Evolutionary conservation across 2,797 vertebrate genomes (phyloP).

Genomic region (Myoxocephalus aenaeus): DNA sequence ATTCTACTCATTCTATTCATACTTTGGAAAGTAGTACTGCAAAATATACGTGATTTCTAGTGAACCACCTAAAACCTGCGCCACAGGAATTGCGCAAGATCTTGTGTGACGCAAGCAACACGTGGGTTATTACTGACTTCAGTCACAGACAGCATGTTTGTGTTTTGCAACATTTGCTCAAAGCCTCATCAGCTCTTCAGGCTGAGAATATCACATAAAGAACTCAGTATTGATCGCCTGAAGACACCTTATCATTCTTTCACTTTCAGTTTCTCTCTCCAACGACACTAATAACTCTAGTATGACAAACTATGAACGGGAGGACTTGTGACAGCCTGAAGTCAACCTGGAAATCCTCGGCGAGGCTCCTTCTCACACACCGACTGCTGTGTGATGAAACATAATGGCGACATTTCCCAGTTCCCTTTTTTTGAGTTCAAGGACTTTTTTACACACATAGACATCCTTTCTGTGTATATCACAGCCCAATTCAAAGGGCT

Average conservation of each 20-base stretch:
- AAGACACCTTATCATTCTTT: neutral
- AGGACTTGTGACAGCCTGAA: conserved; percentile 22
- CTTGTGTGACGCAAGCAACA: neutral
- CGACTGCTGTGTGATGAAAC: conserved; percentile 22
- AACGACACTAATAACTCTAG: conserved; percentile 2
- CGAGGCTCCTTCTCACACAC: neutral
- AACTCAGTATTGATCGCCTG: neutral
- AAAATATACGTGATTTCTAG: neutral
- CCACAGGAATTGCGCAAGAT: no score
- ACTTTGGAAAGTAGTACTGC: neutral
- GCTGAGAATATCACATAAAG: neutral
- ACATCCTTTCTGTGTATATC: neutral
- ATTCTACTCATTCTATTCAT: no score
- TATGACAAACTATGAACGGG: conserved; percentile 12
- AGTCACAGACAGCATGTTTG: neutral
- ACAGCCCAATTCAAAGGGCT: neutral
- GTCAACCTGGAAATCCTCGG: conserved; percentile 26
- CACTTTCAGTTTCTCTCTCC: neutral
- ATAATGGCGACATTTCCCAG: neutral
- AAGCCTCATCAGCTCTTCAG: neutral
- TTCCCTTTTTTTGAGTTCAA: conserved; percentile 16
- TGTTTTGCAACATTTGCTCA: neutral
- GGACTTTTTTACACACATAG: neutral
- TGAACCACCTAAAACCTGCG: neutral
- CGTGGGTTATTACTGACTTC: neutral